Percentiles rank a stretch among this genome's conserved stretches.
These are phyloP conservation scores for Agrypnus murinus DNA, from an alignment of 2,888 invertebrate genomes.

Conservation along the genomic window DNA sequence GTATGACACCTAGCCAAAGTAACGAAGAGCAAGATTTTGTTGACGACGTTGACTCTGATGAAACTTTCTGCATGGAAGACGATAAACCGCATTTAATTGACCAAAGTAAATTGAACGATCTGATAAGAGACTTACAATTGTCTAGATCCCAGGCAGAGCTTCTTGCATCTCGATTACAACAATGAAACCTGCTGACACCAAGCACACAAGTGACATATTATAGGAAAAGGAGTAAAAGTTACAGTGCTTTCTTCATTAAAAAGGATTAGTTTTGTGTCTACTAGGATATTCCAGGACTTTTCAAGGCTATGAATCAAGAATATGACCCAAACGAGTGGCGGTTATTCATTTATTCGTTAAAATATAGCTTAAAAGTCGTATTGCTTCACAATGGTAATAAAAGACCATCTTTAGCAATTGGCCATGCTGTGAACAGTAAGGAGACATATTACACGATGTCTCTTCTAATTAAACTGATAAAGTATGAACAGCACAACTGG, in stretches of 20 bases:
- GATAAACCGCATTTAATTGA: too few species aligned
- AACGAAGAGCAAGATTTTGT: too few species aligned
- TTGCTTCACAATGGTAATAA: too few species aligned
- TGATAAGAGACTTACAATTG: neutral
- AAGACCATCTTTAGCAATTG: slow-evolving; percentile 7
- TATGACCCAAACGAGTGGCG: slow-evolving; percentile 13
- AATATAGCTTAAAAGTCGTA: slow-evolving; percentile 6
- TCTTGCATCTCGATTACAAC: neutral
- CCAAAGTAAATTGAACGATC: too few species aligned
- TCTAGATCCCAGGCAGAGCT: neutral
- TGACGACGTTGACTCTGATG: too few species aligned
- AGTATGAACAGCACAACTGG: slow-evolving; percentile 15
- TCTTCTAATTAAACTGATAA: neutral
- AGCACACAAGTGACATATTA: neutral
- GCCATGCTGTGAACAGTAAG: neutral
- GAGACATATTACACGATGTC: neutral
- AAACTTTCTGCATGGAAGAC: too few species aligned
- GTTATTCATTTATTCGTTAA: neutral
- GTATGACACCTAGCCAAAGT: too few species aligned
- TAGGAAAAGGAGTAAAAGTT: neutral
- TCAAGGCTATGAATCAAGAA: neutral
- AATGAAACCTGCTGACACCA: neutral
- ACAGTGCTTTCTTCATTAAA: neutral
- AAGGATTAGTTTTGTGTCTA: neutral
- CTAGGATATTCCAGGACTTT: neutral